Base-by-base conservation (phyloP, 2,888 invertebrate genomes). In the Harpalus rufipes region DNA sequence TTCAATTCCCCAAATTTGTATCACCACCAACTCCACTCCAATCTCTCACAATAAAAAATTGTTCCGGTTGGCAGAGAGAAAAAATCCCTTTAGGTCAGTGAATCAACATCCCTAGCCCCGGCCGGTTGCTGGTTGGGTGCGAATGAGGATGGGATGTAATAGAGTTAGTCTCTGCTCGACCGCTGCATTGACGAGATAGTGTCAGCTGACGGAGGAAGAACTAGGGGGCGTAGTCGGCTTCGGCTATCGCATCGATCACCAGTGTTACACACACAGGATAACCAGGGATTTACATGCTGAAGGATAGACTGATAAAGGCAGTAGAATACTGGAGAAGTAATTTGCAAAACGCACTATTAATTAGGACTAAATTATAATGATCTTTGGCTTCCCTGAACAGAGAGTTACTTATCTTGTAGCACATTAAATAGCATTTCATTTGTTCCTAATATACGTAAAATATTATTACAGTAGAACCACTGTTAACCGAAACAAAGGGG, bases 181-280 rank as follows among this genome's bases (percentile, higher is more conserved):
- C 68, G 41, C 68, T 68, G 68, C 41, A 68, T 14, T 68, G 68
- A 68, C 68, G 68, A 68, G 41, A 32, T 68, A 68, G 68, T 68
- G 68, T 68, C 32, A 68, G 41, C 10, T 65, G 21, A 21, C 65
- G 25, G 65, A 51, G 56, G 56, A 18, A 21, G 51, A 10, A 12
- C 16, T 18, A 7, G 18, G 14, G 16, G 63, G 63, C 63, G 51
- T 16, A 51, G 76, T 18, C 44, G 41, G 32, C 32, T 32, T 18
- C 44, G 44, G 8, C 44, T 51, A 51, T 51, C 44, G 44, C 44
- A 51, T 51, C 44, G 44, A 51, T 51, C 44, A 51, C 32, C 32
- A 32, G 32, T 32, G 32, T 32, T 5, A 32, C 44, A 51, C 44
- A 12, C 44, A 51, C 44, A 8, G 44, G 10, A 51, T 51, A 51